Evolutionary conservation across 2,888 invertebrate genomes (phyloP), one percentile per base, ranked within the genome.

Genomic region (Nemoura dubitans): DNA sequence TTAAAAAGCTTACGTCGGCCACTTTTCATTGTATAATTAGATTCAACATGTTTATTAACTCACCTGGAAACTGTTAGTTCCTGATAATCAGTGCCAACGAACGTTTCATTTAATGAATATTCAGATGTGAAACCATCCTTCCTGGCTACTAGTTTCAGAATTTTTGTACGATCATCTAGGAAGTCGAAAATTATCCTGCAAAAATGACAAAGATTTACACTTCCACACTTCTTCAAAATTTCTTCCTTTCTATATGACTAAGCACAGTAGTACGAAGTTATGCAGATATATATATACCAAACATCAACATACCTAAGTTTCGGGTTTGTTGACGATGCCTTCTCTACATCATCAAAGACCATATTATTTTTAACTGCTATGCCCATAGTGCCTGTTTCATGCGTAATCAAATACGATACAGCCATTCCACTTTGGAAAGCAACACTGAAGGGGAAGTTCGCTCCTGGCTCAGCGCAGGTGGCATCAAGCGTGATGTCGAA

Each of bases 301-400:
- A 59, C 59, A n/a, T n/a, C n/a, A 36, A 59, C 59, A 59, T 21
- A 94, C 94, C 94, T 93, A 0, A 94, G 90, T 88, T 92, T 91
- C 29, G 94, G 93, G 89, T 93, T 91, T 84, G 94, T 94, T 88
- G 93, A 92, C 90, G 92, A 92, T 87, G 93, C 93, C 89, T 94
- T 94, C 85, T 93, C 92, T 21, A 92, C 90, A 87, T 92, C 91
- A 89, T 94, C 94, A 21, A 87, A 81, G 5, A 10, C n/a, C 21
- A 84, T 0, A 14, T 84, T n/a, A 26, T 21, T 42, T 27, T 84
- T 84, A 42, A 82, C 85, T 25, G 86, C 86, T 76, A 85, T 59
- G 26, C 26, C 81, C 21, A 14, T 80, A 27, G 10, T 76, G 78
- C n/a, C 88, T 76, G 16, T 87, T 76, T 78, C 88, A 88, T 59